Evolutionary conservation across 2,113 vertebrate species (phyloP), one percentile per base, ranked within the genome.

Genomic region (Tamias sibiricus): DNA sequence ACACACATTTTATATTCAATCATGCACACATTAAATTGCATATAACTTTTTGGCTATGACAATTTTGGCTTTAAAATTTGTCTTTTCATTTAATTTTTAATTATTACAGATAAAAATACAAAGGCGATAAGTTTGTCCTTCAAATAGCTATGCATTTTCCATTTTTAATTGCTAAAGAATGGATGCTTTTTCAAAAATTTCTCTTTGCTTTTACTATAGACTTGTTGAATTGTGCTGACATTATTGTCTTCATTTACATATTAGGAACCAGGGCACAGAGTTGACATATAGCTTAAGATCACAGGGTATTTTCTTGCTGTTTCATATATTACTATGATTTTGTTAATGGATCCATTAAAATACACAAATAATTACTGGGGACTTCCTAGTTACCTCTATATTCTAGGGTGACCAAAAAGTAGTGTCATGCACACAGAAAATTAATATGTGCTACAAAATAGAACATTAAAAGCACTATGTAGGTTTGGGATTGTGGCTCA

Each of bases 81-180:
- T 30, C 12, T 16, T 76, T 88, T 71, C 8, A 62, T 68, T 91
- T 87, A 66, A 88, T 80, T 85, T 66, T 91, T 87, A 91, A 16
- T 26, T 44, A 72, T 1, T 81, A 80, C 84, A 88, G 3, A 13
- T 74, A 90, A 84, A 76, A 82, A 52, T 62, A 69, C 26, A 20
- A 87, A 19, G 72, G 40, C 30, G 20, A 19, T 49, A 96, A 84
- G 10, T 76, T 13, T 80, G 24, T 24, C 7, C 37, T 74, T 6
- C 6, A 76, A 59, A 81, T 30, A 8, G 44, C 14, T 95, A 28
- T 66, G 22, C 11, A 66, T 71, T 95, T 92, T 64, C 4, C 4
- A 8, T 69, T 94, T 92, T 57, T 76, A 57, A 77, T 30, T 88
- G 91, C 83, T 64, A 76, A 95, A 92, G 20, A 54, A 37, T 85